Base-by-base conservation (phyloP, 2,113 vertebrate species). In the Osmerus eperlanus region DNA sequence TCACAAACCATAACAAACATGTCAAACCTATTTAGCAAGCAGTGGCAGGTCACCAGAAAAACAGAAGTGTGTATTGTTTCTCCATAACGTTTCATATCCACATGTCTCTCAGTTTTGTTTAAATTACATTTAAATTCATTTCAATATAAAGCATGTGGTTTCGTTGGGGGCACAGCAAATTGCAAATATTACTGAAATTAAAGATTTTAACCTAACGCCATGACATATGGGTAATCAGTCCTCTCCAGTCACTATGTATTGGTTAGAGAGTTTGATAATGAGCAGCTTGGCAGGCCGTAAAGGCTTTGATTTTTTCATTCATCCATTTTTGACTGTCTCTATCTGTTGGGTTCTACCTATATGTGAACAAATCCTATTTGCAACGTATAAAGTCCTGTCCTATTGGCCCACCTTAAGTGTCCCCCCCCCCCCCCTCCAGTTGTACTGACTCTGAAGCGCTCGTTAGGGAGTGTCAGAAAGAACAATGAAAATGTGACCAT, bases 1-100 rank as follows among this genome's bases (percentile, higher is more conserved):
- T 92, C 88, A 83, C 76, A 61, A 89, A 90, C 71, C 77, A 92
- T 89, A 92, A 92, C 87, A 92, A 91, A 92, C 89, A 91, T 85
- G 87, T 90, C 89, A 87, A 82, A 84, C 65, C 72, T 83, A 77
- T 87, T 91, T 89, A 87, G 79, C 81, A 73, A 76, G 73, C 77
- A 78, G 72, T 23, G 74, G 69, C 77, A 59, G 85, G 79, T 82
- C 74, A 67, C 77, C 65, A 41, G 25, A 81, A 79, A 79, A 74
- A 23, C 64, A 52, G 84, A 83, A 70, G 73, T 90, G 89, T 90
- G 88, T 59, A 70, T 91, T 90, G 78, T 90, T 90, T 88, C 86
- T 90, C 80, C 89, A 90, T 90, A 87, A 84, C 76, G 70, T 73
- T 83, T 84, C 82, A 79, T 81, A 13, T 51, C 58, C 83, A 41